Base-by-base conservation (phyloP, 2,113 vertebrate species). In the Mus musculus region DNA sequence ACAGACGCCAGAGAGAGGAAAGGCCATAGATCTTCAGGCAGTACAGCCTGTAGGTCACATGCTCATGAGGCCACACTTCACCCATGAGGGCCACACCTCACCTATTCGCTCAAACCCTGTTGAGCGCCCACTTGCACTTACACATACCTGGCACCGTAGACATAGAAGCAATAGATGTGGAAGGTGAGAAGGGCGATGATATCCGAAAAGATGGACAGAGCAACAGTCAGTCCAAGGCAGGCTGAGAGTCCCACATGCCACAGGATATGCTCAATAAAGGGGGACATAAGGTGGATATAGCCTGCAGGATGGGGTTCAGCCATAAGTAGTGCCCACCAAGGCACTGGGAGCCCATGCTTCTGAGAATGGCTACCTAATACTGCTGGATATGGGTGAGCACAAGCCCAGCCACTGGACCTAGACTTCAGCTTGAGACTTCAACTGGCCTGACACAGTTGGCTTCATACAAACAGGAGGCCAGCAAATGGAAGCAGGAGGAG, bases 141-240 rank as follows among this genome's bases (percentile, higher is more conserved):
- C 7, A 90, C 98, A 93, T 96, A 99, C 99, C 99, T 99, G 98
- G 99, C 99, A n/a, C 99, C 99, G 0, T 99, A 99, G 93, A 99
- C 99, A 2, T 99, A 99, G 98, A 99, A 99, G 98, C 99, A 99
- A 98, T 99, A 99, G 98, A 99, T 99, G 97, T 99, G 99, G 98
- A 99, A 99, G 91, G 99, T 99, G 97, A 99, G 99, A 69, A 99
- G 99, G 0, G 99, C 99, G 12, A 99, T 97, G 97, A 99, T 99
- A 97, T 99, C 99, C 0, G 99, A 99, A 46, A 99, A 98, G 98
- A 99, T 98, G 81, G 99, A 99, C 52, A 99, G 98, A 72, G 99
- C 99, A 73, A 99, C 98, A 0, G 99, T 99, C 96, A 99, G 98
- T 36, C 99, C 99, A 82, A 99, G 98, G 93, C 99, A 99, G 20